phyloP scores from a whole-genome alignment of 2,113 vertebrate species.

The Calidris pugnax region DNA sequence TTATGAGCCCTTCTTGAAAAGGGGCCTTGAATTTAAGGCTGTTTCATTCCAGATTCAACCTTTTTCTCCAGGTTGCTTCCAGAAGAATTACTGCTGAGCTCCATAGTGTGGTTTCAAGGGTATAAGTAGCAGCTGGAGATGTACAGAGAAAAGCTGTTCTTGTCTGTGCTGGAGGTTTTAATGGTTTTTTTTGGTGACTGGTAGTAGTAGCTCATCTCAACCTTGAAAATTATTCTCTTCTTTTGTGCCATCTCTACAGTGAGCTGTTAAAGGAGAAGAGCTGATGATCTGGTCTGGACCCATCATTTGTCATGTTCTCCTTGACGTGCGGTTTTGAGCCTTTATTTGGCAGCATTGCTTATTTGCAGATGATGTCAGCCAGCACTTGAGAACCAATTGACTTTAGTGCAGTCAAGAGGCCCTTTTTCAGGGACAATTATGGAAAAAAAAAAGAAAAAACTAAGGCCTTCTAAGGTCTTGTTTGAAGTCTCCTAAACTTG shows the following conservation, averaged over 20 bases:
- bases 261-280: not conserved
- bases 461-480: not conserved
- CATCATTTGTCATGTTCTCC: not conserved
- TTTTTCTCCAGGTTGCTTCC: not conserved
- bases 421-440: not conserved
- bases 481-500: not conserved
- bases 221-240: not conserved
- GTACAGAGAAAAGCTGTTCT: not conserved
- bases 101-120: not conserved
- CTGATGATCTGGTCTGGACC: not conserved
- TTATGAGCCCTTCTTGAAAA: not conserved
- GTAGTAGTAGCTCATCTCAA: not conserved
- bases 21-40: not conserved
- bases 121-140: not conserved
- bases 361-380: constrained; percentile 4
- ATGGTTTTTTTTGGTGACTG: not conserved
- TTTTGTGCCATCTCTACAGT: not conserved
- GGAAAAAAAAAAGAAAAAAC: not conserved
- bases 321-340: not conserved
- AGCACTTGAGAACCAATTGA: not conserved
- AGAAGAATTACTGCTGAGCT: not conserved
- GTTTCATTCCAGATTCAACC: not conserved
- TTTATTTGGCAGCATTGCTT: not conserved
- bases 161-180: not conserved
- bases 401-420: not conserved